Base-by-base conservation (phyloP, 2,113 vertebrate species). In the Sylvilagus bachmani region DNA sequence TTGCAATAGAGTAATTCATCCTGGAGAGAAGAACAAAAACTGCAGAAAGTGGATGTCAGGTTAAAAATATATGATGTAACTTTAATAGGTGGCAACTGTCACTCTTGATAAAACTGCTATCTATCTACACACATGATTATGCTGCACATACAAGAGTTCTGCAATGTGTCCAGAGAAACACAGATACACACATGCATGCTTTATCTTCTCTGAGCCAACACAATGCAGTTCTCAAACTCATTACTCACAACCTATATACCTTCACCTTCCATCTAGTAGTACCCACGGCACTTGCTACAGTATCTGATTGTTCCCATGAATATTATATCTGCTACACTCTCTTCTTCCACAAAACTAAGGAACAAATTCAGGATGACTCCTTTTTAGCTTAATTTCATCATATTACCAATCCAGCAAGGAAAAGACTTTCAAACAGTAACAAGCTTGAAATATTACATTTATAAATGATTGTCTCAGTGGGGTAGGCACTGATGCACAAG, bases 1-100 rank as follows among this genome's bases (percentile, higher is more conserved):
- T 90, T 90, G 16, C 3, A 29, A 69, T 81, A 92, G 90, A 51
- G 49, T 79, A 90, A 83, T 93, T 89, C 8, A 62, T 70, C 29
- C 73, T 93, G 21, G 75, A 85, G 27, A 84, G 58, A 95, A 49
- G 1, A 87, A n/a, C 31, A 10, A 58, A 31, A 92, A 71, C 27
- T 78, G 0, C 17, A 33, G 0, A 78, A 95, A 64, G 31, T 53
- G 27, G 22, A n/a, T 36, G 25, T 24, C 81, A 67, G 24, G 31
- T 70, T 83, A 33, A 70, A 93, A 86, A 75, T 66, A 82, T 7
- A 3, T 93, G 86, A 61, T 95, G 87, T 62, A 5, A 31, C 67
- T 88, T 88, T 44, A 51, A 84, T 86, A 86, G n/a, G 62, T 49
- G 51, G 53, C 17, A 75, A 53, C 31, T 82, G 4, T 71, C 91